A percentile compares a stretch with the other conserved stretches of the same genome.
Evolutionary conservation across 2,888 invertebrate genomes (phyloP).

Genomic region (Tetramorium bicarinatum): DNA sequence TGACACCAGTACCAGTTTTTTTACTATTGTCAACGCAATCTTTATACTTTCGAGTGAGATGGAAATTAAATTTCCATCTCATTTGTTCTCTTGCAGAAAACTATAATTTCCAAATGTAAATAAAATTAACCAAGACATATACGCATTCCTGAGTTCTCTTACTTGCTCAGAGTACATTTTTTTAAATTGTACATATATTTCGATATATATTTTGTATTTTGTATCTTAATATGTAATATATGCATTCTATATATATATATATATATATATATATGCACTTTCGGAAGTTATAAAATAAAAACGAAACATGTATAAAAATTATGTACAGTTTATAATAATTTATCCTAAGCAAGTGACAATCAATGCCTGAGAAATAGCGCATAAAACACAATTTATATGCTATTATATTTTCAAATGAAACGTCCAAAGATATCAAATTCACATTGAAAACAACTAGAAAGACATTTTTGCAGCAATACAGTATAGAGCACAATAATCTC

Average conservation of each 20-base stretch:
- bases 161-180: not conserved
- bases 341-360: not conserved
- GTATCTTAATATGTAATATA: not conserved
- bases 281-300: not conserved
- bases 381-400: not conserved
- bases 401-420: conserved; percentile 1
- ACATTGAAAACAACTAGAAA: not conserved
- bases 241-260: too few relatives aligned
- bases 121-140: conserved; percentile 17
- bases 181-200: not conserved
- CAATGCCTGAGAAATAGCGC: not conserved
- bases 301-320: conserved; percentile 7
- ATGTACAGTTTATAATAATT: not conserved
- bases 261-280: not conserved
- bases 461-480: conserved; percentile 12
- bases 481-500: not conserved
- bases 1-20: conserved; percentile 23
- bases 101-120: conserved; percentile 23
- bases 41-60: conserved; percentile 28
- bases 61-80: conserved; percentile 33
- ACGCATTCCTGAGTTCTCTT: not conserved
- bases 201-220: conserved; percentile 4
- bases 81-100: conserved; percentile 29
- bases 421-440: not conserved
- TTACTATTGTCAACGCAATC: conserved; percentile 10